These are phyloP conservation scores for Nebria brevicollis DNA, from an alignment of 2,888 invertebrate species.

Conservation along the genomic window DNA sequence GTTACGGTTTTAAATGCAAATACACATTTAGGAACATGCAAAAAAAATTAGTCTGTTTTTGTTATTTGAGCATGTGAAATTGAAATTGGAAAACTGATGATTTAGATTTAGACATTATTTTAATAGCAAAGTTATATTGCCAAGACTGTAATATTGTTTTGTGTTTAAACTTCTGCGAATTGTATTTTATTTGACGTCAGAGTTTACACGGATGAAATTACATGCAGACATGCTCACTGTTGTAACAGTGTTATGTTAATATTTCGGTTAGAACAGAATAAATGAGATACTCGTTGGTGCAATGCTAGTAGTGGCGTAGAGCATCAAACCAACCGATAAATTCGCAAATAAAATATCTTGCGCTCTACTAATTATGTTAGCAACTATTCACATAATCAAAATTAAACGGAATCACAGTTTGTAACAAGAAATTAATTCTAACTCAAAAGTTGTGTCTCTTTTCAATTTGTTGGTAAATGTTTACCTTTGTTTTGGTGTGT, in stretches of 20 bases:
- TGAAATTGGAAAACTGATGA: background rate
- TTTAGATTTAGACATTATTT: background rate
- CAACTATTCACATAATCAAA: background rate
- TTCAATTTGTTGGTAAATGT: background rate
- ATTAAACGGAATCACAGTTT: background rate
- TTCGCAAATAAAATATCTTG: conserved; percentile 42
- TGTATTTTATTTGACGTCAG: background rate
- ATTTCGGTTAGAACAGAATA: conserved; percentile 14
- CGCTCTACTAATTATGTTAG: conserved; percentile 39
- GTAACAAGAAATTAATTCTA: background rate
- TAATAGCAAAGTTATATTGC: background rate
- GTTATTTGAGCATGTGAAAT: background rate
- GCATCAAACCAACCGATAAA: conserved; percentile 23
- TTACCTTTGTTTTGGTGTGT: background rate
- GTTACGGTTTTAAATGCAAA: too few species aligned
- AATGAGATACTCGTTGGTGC: conserved; percentile 39
- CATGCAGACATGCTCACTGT: background rate
- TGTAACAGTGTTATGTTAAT: background rate
- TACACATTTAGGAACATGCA: background rate
- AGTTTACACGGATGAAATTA: background rate
- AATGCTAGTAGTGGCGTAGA: conserved; percentile 5
- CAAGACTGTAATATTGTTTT: background rate
- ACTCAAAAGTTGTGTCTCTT: background rate
- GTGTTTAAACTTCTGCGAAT: background rate
- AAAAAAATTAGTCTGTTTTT: background rate